Evolutionary conservation across 2,113 vertebrate species (phyloP), one percentile per base, ranked within the genome.

Genomic region (Nibea albiflora): DNA sequence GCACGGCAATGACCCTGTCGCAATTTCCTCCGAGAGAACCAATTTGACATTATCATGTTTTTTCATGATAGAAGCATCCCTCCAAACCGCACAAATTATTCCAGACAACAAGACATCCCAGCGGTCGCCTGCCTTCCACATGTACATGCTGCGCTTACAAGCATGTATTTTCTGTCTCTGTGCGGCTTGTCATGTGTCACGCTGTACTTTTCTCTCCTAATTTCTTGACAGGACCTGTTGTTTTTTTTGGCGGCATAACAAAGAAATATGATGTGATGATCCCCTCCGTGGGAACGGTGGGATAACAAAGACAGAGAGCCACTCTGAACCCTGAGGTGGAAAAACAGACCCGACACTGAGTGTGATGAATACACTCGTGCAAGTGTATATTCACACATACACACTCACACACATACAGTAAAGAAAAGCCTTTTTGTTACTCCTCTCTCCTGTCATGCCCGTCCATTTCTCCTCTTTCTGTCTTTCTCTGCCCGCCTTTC

Each of bases 261-360:
- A 78, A 79, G 73, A 90, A 71, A 75, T 72, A 87, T 24, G 83
- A 76, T 35, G 76, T 22, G 62, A 75, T 62, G 72, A 72, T 67
- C 19, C 61, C 35, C 49, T 28, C 39, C 12, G 5, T 3, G 58
- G 82, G 46, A 67, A 42, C 2, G 5, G 31, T 0, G 16, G 2
- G 0, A 35, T 88, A 85, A 91, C 86, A 89, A 87, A 91, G 80
- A 88, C 58, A 11, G 78, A 86, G 83, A 75, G 63, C 65, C 52
- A 5, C 80, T 69, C 24, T 64, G 74, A 80, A 84, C 68, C 75
- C 60, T 14, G 26, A 66, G 75, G 56, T 78, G 65, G 72, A 86
- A 70, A 81, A 87, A 69, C 80, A 81, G 53, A 73, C 58, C 76
- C 17, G 22, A 73, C 56, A 24, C 63, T 44, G 80, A 85, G 66